A percentile compares a stretch with the other conserved stretches of the same genome.
These are phyloP conservation scores for Coreius guichenoti DNA, from an alignment of 2,797 vertebrate genomes.

Conservation along the genomic window DNA sequence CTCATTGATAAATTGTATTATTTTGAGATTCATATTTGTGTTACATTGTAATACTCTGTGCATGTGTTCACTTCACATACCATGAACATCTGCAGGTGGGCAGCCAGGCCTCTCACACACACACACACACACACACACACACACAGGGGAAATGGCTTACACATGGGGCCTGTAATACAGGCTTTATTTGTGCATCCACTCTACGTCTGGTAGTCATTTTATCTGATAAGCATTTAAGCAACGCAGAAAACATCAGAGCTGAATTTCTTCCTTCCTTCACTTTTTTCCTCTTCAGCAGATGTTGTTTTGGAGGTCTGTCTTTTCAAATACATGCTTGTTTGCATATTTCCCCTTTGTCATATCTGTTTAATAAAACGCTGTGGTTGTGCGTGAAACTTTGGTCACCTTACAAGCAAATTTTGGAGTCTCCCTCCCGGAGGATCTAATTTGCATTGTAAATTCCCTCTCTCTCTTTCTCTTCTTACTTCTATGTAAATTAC, in stretches of 20 bases:
- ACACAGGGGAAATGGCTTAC: constrained; percentile 68
- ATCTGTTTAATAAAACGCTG: background rate
- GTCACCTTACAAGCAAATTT: background rate
- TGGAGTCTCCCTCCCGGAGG: constrained; percentile 5
- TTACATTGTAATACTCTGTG: background rate
- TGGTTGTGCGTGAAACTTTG: background rate
- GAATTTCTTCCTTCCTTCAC: constrained; percentile 59
- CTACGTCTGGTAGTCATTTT: constrained; percentile 75
- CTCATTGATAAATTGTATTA: background rate
- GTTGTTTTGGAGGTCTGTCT: constrained; percentile 32
- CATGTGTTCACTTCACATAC: constrained; percentile 9
- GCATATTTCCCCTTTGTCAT: constrained; percentile 16
- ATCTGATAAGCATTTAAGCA: constrained; percentile 71
- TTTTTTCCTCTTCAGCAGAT: constrained; percentile 47
- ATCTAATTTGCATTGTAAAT: constrained; percentile 54
- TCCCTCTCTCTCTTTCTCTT: background rate
- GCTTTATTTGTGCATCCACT: constrained; percentile 66
- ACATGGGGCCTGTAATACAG: constrained; percentile 67
- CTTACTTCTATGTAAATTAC: background rate
- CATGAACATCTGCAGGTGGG: constrained; percentile 48
- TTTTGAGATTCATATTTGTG: background rate
- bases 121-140: constrained; percentile 4
- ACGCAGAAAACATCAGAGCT: constrained; percentile 43
- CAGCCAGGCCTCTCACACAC: background rate
- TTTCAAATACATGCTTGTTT: constrained; percentile 29